Base-by-base conservation (phyloP, 1,140 invertebrate genomes). In the Watersipora subatra region DNA sequence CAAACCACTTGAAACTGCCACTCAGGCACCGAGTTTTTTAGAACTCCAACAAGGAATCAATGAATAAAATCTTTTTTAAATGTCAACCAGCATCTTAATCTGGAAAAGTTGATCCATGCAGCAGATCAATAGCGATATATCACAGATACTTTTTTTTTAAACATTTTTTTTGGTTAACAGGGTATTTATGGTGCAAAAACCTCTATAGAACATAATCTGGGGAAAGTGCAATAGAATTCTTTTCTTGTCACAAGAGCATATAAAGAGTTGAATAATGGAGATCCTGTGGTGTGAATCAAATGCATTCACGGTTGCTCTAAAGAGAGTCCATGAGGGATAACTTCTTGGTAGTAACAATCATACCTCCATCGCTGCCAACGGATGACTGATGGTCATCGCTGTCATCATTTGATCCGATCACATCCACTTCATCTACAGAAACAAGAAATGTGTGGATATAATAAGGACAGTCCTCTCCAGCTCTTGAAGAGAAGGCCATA, bases 321-420 rank as follows among this genome's bases (percentile, higher is more conserved):
- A 63, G n/a, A 7, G 59, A 63, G n/a, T 58, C 28, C n/a, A 58
- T 26, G 7, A 77, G 64, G 68, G 84, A 86, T 71, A 87, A 83
- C 75, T 86, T 85, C 75, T 85, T 85, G 71, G 86, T 87, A 73
- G 84, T 86, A 79, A 87, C 86, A 61, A 86, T 85, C 67, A 89
- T 87, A 65, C 88, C 88, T 73, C 87, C 88, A 82, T 89, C 88
- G 71, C 86, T 88, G 34, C 34, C 34, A 7, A 7, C 34, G 7
- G 34, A 46, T n/a, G 7, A 7, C 34, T 46, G 34, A n/a, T n/a
- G n/a, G 7, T 46, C 34, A 46, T 46, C 34, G n/a, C 34, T 46
- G 7, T 46, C 34, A 46, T 46, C 34, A 46, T 46, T 46, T n/a
- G 34, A 46, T n/a, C 34, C 34, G n/a, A 46, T 46, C 34, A 46